Evolutionary conservation across 1,140 invertebrate species (phyloP).

Genomic region (Dreissena rostriformis): DNA sequence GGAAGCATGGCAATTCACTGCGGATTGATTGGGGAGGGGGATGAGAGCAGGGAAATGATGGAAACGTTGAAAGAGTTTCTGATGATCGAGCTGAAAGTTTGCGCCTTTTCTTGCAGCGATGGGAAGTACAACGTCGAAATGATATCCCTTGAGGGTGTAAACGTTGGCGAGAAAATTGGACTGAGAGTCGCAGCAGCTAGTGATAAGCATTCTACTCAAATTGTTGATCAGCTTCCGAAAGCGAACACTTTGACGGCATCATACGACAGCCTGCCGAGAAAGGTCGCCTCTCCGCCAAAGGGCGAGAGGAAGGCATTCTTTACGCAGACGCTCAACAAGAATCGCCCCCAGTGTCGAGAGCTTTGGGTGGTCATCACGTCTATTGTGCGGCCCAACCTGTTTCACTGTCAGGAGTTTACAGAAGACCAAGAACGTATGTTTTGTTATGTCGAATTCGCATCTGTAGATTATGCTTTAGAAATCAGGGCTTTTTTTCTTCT

Average conservation of each 20-base stretch:
- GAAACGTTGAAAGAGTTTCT: slow-evolving; percentile 17
- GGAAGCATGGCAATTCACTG: slow-evolving; percentile 34
- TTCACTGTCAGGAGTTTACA: slow-evolving; percentile 50
- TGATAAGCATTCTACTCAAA: slow-evolving; percentile 2
- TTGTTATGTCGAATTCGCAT: no score
- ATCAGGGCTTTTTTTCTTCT: no score
- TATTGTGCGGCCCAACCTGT: slow-evolving; percentile 27
- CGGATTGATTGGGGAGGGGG: not conserved
- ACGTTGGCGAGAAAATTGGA: slow-evolving; percentile 10
- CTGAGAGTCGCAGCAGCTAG: not conserved
- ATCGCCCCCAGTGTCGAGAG: not conserved
- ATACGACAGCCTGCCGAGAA: slow-evolving; percentile 24
- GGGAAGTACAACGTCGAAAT: slow-evolving; percentile 31
- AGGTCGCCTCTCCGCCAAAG: slow-evolving; percentile 26
- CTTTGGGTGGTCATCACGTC: slow-evolving; percentile 48
- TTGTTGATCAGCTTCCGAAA: slow-evolving; percentile 50
- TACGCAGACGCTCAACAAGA: slow-evolving; percentile 19
- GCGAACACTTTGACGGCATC: not conserved
- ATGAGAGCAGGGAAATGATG: slow-evolving; percentile 20
- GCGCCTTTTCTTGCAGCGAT: not conserved
- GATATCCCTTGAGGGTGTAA: not conserved
- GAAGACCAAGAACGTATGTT: not conserved
- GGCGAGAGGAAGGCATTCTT: slow-evolving; percentile 31
- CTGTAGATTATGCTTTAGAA: no score
- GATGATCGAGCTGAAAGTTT: slow-evolving; percentile 16